Evolutionary conservation across 2,888 invertebrate species (phyloP).

Genomic region (Lacanobia oleracea): DNA sequence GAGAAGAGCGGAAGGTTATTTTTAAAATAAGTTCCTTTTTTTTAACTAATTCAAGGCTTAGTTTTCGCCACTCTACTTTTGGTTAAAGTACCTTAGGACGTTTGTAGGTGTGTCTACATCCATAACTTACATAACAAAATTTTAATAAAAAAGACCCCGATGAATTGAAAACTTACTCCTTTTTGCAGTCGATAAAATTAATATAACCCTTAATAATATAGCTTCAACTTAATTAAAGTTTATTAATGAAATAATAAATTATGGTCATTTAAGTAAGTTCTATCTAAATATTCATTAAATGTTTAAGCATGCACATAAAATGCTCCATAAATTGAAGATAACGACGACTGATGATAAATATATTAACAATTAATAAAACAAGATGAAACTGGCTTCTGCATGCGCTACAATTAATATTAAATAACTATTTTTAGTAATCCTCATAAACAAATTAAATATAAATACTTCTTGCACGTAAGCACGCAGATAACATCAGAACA

Average conservation of each 20-base stretch:
- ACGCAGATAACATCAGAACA: slow-evolving; percentile 46
- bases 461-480: slow-evolving; percentile 31
- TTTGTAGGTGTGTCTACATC: background rate
- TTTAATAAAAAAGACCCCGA: no score
- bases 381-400: slow-evolving; percentile 16
- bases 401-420: slow-evolving; percentile 13
- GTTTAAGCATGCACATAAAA: slow-evolving; percentile 3
- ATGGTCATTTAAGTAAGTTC: background rate
- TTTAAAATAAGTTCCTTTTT: background rate
- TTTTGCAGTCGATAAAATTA: no score
- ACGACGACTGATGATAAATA: slow-evolving; percentile 26
- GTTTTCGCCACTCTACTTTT: background rate
- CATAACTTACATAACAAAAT: no score
- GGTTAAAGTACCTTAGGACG: background rate
- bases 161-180: no score
- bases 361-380: slow-evolving; percentile 38
- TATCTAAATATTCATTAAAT: slow-evolving; percentile 32
- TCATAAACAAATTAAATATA: slow-evolving; percentile 26
- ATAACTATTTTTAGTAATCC: slow-evolving; percentile 19
- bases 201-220: no score
- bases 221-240: background rate
- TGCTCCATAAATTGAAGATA: slow-evolving; percentile 11
- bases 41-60: background rate
- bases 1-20: background rate
- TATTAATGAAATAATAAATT: background rate